Evolutionary conservation across 1,140 invertebrate genomes (phyloP).

Genomic region (Propsilocerus akamusi): DNA sequence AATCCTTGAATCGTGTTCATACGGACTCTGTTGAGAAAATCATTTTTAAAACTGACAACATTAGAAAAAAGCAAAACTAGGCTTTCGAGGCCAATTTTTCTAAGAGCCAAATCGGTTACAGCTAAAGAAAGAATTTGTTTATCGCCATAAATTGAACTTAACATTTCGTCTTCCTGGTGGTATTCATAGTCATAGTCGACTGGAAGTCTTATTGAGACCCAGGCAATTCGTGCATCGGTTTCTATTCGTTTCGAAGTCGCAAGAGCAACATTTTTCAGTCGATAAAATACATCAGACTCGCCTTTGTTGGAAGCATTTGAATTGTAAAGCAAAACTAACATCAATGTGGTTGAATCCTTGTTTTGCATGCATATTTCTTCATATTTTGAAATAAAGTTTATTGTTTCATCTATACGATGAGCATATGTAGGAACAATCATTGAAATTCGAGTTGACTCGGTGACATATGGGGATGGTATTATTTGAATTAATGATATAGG

Average conservation of each 20-base stretch:
- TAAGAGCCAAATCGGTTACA: conserved; percentile 46
- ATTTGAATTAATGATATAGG: conserved; percentile 69
- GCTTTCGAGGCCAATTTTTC: conserved; percentile 49
- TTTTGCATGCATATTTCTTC: conserved; percentile 49
- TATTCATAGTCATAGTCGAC: conserved; percentile 12
- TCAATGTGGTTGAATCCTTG: conserved; percentile 55
- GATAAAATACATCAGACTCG: conserved; percentile 38
- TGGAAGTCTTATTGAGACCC: conserved; percentile 46
- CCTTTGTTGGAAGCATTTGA: conserved; percentile 40
- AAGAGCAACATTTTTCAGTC: conserved; percentile 40
- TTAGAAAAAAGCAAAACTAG: conserved; percentile 44
- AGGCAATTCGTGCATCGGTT: conserved; percentile 47
- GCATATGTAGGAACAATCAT: conserved; percentile 40
- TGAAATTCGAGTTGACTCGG: conserved; percentile 64
- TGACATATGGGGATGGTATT: conserved; percentile 75
- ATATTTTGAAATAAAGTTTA: conserved; percentile 51
- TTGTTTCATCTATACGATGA: conserved; percentile 19
- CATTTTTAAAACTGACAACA: conserved; percentile 45
- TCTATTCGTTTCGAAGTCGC: conserved; percentile 45
- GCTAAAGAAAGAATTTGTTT: conserved; percentile 37
- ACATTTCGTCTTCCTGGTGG: conserved; percentile 19
- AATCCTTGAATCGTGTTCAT: conserved; percentile 69
- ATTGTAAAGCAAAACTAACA: conserved; percentile 34
- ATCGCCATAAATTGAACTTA: conserved; percentile 17
- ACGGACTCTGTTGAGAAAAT: conserved; percentile 69